A percentile compares a stretch with the other conserved stretches of the same genome.
Evolutionary conservation across 2,797 vertebrate genomes (phyloP).

Genomic region (Syngnathus rostellatus): DNA sequence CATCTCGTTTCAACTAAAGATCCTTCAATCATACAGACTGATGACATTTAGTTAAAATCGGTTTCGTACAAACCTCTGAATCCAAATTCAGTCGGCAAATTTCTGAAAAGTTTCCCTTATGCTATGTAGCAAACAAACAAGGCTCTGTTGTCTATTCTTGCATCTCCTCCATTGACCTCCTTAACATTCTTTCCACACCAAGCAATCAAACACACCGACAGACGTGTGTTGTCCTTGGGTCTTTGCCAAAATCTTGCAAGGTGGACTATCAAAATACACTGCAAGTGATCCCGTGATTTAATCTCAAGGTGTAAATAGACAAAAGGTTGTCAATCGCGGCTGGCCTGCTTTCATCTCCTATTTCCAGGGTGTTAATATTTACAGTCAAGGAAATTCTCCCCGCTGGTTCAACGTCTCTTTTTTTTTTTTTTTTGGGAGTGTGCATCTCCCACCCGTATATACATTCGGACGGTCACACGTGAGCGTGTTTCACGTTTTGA

Average conservation of each 20-base stretch:
- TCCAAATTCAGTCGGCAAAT: neutral
- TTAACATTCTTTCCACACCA: conserved; percentile 37
- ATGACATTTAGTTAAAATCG: too few species aligned
- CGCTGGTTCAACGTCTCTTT: neutral
- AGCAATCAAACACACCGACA: conserved; percentile 10
- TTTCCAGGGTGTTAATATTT: conserved; percentile 33
- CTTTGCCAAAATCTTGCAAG: conserved; percentile 27
- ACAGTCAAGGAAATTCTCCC: conserved; percentile 13
- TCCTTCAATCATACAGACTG: too few species aligned
- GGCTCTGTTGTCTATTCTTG: conserved; percentile 10
- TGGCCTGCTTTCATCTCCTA: conserved; percentile 30
- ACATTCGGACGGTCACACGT: conserved; percentile 23
- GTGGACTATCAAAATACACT: conserved; percentile 20
- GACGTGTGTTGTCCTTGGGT: conserved; percentile 22
- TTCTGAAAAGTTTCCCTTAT: neutral
- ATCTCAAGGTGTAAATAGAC: conserved; percentile 35
- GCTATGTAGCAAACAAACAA: neutral
- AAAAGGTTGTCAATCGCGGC: conserved; percentile 22
- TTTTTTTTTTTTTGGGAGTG: neutral
- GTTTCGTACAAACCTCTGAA: too few species aligned
- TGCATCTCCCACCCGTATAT: conserved; percentile 6
- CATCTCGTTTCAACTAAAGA: too few species aligned
- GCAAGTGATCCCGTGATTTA: conserved; percentile 25
- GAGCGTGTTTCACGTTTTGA: conserved; percentile 27
- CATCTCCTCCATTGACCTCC: conserved; percentile 14